Base-by-base conservation (phyloP, 2,113 vertebrate genomes). In the Nettapus auritus region DNA sequence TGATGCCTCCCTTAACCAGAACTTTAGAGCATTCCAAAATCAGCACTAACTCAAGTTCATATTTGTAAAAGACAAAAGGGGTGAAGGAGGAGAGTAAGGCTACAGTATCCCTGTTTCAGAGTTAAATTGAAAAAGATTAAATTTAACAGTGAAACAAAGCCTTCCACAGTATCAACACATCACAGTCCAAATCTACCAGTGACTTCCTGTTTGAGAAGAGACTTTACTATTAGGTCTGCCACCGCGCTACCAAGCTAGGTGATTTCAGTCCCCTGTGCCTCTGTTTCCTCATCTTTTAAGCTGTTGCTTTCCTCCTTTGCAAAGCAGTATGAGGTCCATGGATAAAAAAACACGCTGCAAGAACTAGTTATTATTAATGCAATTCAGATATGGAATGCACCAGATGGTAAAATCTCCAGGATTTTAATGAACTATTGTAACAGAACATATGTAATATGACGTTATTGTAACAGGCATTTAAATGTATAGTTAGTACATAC, bases 391-490 rank as follows among this genome's bases (percentile, higher is more conserved):
- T 19, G 86, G 94, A 96, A 94, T 66, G 78, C 62, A 96, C 81
- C 96, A 97, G 96, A 97, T 97, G 96, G 96, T 62, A 92, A 96
- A 95, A 96, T 94, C 96, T 96, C 96, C 90, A 92, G 92, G 96
- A 95, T 95, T 95, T 96, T 97, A 96, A 95, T 95, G 95, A 96
- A 96, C 95, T 95, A 95, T 95, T 97, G 95, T 96, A 97, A 95
- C 88, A 96, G 93, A 97, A 96, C 95, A 97, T 97, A 97, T 92
- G 94, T 95, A 97, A 97, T 96, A 95, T 93, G 93, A 97, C 89
- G 95, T 95, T 96, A 96, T 96, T 96, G 93, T 91, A 96, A 94
- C 95, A 96, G 89, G 82, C 95, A 96, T 94, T 94, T 96, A 96
- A 96, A 97, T 93, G 95, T 97, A 97, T 97, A 96, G 95, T 92